These are phyloP conservation scores for Trilocha varians DNA, from an alignment of 2,888 invertebrate genomes.

Conservation along the genomic window DNA sequence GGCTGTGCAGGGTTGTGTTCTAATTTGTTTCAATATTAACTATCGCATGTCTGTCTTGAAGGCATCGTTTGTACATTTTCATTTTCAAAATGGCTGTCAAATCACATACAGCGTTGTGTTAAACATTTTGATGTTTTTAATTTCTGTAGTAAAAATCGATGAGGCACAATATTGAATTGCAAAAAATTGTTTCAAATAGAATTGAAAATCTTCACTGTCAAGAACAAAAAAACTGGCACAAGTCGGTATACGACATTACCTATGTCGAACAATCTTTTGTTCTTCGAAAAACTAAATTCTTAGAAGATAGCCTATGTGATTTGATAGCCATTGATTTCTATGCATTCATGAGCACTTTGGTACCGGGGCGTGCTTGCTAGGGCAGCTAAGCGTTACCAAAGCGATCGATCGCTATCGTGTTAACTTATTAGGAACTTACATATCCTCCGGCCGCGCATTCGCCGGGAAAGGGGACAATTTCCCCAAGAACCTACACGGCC, in stretches of 20 bases:
- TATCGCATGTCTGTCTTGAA: slow-evolving; percentile 25
- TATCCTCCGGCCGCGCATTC: slow-evolving; percentile 57
- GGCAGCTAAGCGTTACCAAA: slow-evolving; percentile 53
- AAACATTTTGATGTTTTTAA: not conserved
- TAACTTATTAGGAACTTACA: slow-evolving; percentile 48
- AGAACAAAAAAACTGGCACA: no score
- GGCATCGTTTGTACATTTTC: slow-evolving; percentile 21
- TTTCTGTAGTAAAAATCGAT: not conserved
- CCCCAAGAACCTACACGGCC: slow-evolving; percentile 61
- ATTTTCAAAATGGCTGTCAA: slow-evolving; percentile 16
- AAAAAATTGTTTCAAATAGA: no score
- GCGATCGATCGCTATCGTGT: slow-evolving; percentile 26
- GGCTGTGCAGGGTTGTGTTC: slow-evolving; percentile 57
- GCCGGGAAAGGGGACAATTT: slow-evolving; percentile 64
- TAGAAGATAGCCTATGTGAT: slow-evolving; percentile 18
- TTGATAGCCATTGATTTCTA: slow-evolving; percentile 18
- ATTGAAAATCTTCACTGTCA: no score
- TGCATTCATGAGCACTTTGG: slow-evolving; percentile 26
- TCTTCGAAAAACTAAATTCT: no score
- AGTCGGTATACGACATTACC: no score
- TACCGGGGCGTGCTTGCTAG: slow-evolving; percentile 46
- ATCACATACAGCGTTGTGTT: slow-evolving; percentile 15
- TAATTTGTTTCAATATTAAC: slow-evolving; percentile 31
- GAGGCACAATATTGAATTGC: no score
- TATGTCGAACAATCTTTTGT: no score